phyloP scores from a whole-genome alignment of 2,888 invertebrate species.

The Zygothrica quintamaculata region DNA sequence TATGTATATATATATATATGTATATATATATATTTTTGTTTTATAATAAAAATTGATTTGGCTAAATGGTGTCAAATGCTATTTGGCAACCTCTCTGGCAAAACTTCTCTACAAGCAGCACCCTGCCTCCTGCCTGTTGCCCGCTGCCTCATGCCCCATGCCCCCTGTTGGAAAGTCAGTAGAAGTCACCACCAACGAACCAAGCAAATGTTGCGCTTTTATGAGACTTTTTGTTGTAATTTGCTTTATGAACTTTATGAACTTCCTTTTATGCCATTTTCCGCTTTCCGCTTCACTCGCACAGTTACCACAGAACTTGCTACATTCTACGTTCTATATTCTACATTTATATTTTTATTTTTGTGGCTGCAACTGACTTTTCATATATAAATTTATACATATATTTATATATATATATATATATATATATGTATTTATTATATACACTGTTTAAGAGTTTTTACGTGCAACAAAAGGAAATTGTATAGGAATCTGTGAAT shows the following conservation, averaged over 20 bases:
- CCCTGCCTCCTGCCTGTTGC: too few relatives aligned
- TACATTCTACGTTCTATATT: not conserved
- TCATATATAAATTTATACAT: constrained; percentile 1
- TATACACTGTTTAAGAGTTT: too few relatives aligned
- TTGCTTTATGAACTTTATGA: constrained; percentile 79
- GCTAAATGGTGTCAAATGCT: constrained; percentile 66
- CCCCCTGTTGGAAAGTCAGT: too few relatives aligned
- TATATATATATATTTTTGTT: too few relatives aligned
- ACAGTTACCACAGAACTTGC: not conserved
- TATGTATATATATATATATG: too few relatives aligned
- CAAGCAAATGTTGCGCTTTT: constrained; percentile 63
- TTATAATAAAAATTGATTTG: constrained; percentile 78
- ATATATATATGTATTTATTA: constrained; percentile 13
- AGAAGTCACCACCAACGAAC: not conserved
- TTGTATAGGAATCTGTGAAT: too few relatives aligned
- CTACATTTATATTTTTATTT: constrained; percentile 16
- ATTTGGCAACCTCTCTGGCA: constrained; percentile 7
- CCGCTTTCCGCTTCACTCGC: constrained; percentile 23
- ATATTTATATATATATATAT: constrained; percentile 1
- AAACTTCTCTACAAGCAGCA: too few relatives aligned
- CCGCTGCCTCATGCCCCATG: too few relatives aligned
- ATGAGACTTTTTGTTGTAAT: constrained; percentile 70
- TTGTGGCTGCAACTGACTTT: constrained; percentile 43
- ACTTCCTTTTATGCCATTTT: constrained; percentile 63
- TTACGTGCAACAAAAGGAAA: too few relatives aligned